Base-by-base conservation (phyloP, 2,113 vertebrate genomes). In the Thamnaconus septentrionalis region DNA sequence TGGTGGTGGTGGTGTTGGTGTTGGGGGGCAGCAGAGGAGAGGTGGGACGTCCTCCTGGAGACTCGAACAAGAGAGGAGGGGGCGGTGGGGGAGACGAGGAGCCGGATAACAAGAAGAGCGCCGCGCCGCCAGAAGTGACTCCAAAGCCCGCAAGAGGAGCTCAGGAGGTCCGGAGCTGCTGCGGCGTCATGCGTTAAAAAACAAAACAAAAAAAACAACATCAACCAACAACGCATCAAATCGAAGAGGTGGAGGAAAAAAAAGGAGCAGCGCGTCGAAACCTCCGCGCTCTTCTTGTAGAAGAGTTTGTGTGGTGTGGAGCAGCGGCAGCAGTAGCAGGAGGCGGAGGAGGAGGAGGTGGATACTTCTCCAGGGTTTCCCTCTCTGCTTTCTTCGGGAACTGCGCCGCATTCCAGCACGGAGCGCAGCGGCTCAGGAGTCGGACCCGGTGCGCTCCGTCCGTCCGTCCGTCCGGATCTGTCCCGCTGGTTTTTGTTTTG, bases 11-110 rank as follows among this genome's bases (percentile, higher is more conserved):
- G 18, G 18, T 31, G 18, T 31, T 31, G 18, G 18, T n/a, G 42
- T 2, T 5, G n/a, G 54, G 54, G 41, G 41, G 63, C 4, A 42
- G 59, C 42, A 18, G 53, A 3, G 7, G 59, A 52, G 61, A 79
- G 75, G 75, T 64, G 77, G 83, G 77, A 78, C 75, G 77, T 85
- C 75, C 83, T 66, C 76, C 66, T 52, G 66, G 59, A 60, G 65
- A 69, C 71, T 60, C 62, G 41, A 54, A 41, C 55, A 53, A 31
- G 65, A 49, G 64, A 54, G 40, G 54, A 6, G 40, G 10, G 12
- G 6, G 6, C 5, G 41, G 5, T 5, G 51, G 8, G 41, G 51
- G 4, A 3, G 54, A 31, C 1, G 58, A 9, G 72, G n/a, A 8
- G 6, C 6, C 56, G 5, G 4, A 53, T 41, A 45, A 42, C 18